These are phyloP conservation scores for Syngnathus rostellatus DNA, from an alignment of 2,797 vertebrate genomes.

Conservation along the genomic window DNA sequence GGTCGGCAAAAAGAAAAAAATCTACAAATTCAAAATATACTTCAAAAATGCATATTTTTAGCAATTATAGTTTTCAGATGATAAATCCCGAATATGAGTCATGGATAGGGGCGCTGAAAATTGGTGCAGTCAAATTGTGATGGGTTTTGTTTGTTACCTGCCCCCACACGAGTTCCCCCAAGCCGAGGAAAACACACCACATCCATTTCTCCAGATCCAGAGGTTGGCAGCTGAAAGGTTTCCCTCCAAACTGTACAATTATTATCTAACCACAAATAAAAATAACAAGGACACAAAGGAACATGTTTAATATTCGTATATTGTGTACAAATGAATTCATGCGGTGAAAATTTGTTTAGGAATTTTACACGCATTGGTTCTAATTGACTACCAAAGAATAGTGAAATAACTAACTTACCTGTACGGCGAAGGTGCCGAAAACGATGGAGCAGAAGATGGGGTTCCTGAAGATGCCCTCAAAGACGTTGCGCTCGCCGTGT, in stretches of 20 bases:
- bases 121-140: not conserved
- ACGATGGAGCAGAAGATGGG: conserved; percentile 98
- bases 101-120: not conserved
- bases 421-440: conserved; percentile 86
- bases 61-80: not conserved
- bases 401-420: conserved; percentile 67
- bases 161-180: conserved; percentile 97
- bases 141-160: conserved; percentile 74
- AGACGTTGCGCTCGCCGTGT: conserved; percentile 96
- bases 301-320: not conserved
- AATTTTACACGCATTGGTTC: not conserved
- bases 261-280: conserved; percentile 72
- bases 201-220: conserved; percentile 94
- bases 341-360: not conserved
- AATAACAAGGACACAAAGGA: not conserved
- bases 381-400: not conserved
- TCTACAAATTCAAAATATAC: no score
- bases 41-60: not conserved
- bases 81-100: not conserved
- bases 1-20: no score
- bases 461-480: conserved; percentile 93
- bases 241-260: conserved; percentile 95
- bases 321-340: not conserved
- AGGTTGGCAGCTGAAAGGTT: conserved; percentile 94
- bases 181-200: conserved; percentile 97